Evolutionary conservation across 2,113 vertebrate species (phyloP).

Genomic region (Colistium nudipinnis): DNA sequence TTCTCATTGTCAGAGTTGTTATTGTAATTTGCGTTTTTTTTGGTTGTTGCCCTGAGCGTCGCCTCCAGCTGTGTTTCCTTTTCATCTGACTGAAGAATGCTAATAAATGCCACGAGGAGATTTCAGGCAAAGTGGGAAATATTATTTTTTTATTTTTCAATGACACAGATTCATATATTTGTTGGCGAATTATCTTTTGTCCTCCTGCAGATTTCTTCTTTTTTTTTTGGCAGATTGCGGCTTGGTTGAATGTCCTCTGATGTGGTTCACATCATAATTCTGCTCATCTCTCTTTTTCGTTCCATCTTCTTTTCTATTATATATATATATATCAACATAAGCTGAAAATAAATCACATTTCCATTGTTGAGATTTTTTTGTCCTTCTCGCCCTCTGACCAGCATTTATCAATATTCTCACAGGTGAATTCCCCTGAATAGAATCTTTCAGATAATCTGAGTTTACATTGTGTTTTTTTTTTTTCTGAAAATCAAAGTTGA

Average conservation of each 20-base stretch:
- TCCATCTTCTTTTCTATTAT: too few species aligned
- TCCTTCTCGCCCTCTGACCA: not conserved
- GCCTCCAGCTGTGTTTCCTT: constrained; percentile 65
- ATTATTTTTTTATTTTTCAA: constrained; percentile 22
- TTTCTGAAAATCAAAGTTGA: not conserved
- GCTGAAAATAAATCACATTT: constrained; percentile 19
- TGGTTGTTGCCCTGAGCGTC: constrained; percentile 48
- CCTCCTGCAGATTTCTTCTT: not conserved
- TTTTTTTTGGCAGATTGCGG: not conserved
- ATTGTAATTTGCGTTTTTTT: constrained; percentile 59
- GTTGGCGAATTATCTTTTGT: not conserved
- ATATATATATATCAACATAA: constrained; percentile 31
- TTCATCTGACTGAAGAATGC: constrained; percentile 55
- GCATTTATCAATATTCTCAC: not conserved
- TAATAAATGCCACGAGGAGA: constrained; percentile 47
- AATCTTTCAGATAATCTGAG: not conserved
- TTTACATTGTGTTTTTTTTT: not conserved
- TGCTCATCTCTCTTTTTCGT: too few species aligned
- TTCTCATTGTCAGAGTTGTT: constrained; percentile 45
- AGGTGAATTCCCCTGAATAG: not conserved
- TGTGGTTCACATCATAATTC: not conserved
- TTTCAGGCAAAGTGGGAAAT: constrained; percentile 43
- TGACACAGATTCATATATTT: not conserved
- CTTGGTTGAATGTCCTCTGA: not conserved
- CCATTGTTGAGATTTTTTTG: constrained; percentile 2